Percentiles rank a stretch among this genome's conserved stretches.
Evolutionary conservation across 2,888 invertebrate species (phyloP).

Genomic region (Zonitis immaculata): DNA sequence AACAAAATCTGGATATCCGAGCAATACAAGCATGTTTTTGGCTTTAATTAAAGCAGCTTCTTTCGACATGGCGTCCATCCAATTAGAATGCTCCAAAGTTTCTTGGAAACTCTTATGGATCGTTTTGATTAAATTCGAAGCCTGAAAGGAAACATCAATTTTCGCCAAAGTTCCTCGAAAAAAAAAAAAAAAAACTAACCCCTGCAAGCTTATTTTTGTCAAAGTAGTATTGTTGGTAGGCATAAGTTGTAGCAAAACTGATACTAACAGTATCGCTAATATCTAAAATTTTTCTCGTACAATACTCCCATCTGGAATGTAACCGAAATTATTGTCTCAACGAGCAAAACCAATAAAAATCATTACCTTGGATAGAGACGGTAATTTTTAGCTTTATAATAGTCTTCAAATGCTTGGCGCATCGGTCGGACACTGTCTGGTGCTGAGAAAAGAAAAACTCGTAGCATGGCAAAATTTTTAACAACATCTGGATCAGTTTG

Average conservation of each 20-base stretch:
- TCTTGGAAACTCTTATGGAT: conserved; percentile 49
- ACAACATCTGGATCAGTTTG: conserved; percentile 35
- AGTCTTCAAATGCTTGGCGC: conserved; percentile 37
- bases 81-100: conserved; percentile 47
- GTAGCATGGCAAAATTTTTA: conserved; percentile 42
- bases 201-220: conserved; percentile 36
- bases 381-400: conserved; percentile 31
- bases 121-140: conserved; percentile 46
- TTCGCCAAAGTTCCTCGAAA: neutral
- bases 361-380: conserved; percentile 33
- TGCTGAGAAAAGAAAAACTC: conserved; percentile 41
- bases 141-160: conserved; percentile 26
- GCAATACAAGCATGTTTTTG: conserved; percentile 46
- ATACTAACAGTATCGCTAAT: conserved; percentile 31
- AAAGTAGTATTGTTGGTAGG: conserved; percentile 41
- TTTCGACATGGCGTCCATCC: conserved; percentile 54
- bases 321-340: neutral
- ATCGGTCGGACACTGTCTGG: conserved; percentile 41
- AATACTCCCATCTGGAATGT: conserved; percentile 42
- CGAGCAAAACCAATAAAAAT: no score
- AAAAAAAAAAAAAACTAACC: conserved; percentile 36
- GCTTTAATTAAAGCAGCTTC: conserved; percentile 50
- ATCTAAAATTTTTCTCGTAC: conserved; percentile 43
- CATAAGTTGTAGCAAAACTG: conserved; percentile 44
- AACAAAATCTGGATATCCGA: conserved; percentile 41